phyloP scores from a whole-genome alignment of 2,888 invertebrate species.

The Thecophora atra region DNA sequence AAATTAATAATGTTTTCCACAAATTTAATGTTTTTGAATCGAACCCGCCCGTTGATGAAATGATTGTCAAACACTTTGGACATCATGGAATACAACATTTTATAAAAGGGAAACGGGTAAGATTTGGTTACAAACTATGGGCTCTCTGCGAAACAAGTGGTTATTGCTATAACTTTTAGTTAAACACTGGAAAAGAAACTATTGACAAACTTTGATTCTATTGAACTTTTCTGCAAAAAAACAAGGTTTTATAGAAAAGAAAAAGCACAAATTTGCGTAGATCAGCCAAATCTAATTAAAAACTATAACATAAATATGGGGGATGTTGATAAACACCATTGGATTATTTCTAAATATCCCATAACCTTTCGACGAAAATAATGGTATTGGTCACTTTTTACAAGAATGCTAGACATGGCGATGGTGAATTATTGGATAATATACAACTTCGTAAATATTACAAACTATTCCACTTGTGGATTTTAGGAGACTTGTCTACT shows the following conservation, averaged over 20 bases:
- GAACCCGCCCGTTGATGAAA: constrained; percentile 36
- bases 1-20: not conserved
- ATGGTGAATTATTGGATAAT: no score
- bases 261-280: constrained; percentile 30
- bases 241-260: constrained; percentile 5
- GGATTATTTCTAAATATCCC: constrained; percentile 32
- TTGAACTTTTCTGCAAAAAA: constrained; percentile 18
- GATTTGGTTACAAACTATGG: constrained; percentile 34
- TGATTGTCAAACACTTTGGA: constrained; percentile 39
- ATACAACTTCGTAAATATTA: no score
- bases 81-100: constrained; percentile 37
- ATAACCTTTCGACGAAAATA: constrained; percentile 33
- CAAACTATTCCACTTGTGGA: no score
- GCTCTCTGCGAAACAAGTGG: constrained; percentile 31
- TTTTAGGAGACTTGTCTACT: no score
- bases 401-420: no score
- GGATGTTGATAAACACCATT: constrained; percentile 32
- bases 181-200: constrained; percentile 28
- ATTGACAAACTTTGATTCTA: constrained; percentile 22
- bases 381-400: constrained; percentile 28
- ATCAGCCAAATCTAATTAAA: constrained; percentile 33
- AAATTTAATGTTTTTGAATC: constrained; percentile 23
- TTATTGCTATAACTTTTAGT: constrained; percentile 32
- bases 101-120: constrained; percentile 31
- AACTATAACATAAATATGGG: constrained; percentile 28